Percentiles rank a stretch among this genome's conserved stretches.
phyloP scores from a whole-genome alignment of 1,140 invertebrate genomes.

The Dendroctonus ponderosae region DNA sequence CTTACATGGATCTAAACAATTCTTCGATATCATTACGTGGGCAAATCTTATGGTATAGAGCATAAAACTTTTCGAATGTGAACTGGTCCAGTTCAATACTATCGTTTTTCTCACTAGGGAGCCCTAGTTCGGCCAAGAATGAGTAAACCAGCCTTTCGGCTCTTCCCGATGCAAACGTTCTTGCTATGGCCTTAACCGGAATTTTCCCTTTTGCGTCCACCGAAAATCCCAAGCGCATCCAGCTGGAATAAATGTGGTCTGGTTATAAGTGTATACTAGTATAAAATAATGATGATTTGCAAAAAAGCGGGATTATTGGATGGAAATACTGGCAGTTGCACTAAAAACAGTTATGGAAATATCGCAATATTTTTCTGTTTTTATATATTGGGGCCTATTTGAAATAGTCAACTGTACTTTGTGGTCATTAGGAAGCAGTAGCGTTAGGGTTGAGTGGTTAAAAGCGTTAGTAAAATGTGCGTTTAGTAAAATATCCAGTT shows the following conservation, averaged over 20 bases:
- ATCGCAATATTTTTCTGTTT: no score
- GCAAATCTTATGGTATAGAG: slow-evolving; percentile 98
- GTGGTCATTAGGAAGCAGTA: no score
- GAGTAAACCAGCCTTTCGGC: slow-evolving; percentile 98
- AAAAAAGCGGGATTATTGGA: no score
- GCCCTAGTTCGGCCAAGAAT: slow-evolving; percentile 87
- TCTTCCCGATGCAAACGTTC: slow-evolving; percentile 97
- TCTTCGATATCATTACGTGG: slow-evolving; percentile 99
- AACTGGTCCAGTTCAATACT: slow-evolving; percentile 93
- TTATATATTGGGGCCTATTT: no score
- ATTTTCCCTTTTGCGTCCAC: slow-evolving; percentile 94
- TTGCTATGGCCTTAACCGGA: slow-evolving; percentile 92
- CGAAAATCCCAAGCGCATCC: slow-evolving; percentile 94
- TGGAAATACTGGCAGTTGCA: no score
- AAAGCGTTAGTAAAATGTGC: no score
- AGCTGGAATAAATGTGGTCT: slow-evolving; percentile 63
- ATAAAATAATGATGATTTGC: no score
- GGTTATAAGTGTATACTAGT: no score
- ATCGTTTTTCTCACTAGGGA: slow-evolving; percentile 96
- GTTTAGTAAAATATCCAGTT: no score
- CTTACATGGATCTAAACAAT: slow-evolving; percentile 95
- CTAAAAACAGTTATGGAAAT: no score
- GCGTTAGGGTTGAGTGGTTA: no score
- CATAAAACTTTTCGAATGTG: slow-evolving; percentile 99
- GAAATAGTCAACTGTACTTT: no score